These are phyloP conservation scores for Ia io DNA, from an alignment of 2,113 vertebrate genomes.

Conservation along the genomic window DNA sequence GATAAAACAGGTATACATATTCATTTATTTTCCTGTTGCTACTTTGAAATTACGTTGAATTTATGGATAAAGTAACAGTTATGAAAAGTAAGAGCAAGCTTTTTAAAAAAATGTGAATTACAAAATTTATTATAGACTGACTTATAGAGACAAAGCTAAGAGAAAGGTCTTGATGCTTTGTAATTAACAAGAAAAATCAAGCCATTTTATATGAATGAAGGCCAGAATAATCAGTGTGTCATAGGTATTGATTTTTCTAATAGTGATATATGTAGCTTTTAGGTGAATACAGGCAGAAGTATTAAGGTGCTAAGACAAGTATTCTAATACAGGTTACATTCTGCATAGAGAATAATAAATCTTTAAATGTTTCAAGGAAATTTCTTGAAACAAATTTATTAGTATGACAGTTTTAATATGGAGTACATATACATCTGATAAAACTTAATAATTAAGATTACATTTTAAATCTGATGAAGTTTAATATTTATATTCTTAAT, in stretches of 20 bases:
- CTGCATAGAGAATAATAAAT: not conserved
- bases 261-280: not conserved
- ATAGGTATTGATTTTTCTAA: not conserved
- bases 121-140: not conserved
- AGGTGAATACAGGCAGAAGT: not conserved
- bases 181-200: not conserved
- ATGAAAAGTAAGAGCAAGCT: not conserved
- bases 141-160: not conserved
- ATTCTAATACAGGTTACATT: constrained; percentile 13
- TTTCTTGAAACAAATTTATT: not conserved
- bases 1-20: constrained; percentile 84
- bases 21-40: not conserved
- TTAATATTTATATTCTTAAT: not conserved
- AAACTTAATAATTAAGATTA: not conserved
- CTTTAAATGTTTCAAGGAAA: not conserved
- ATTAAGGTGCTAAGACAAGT: not conserved
- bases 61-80: not conserved
- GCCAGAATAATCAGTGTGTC: not conserved
- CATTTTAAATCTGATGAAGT: not conserved
- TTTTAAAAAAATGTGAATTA: not conserved
- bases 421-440: not conserved
- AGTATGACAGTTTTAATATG: not conserved
- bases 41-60: not conserved
- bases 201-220: not conserved
- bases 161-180: not conserved